Evolutionary conservation across 2,888 invertebrate genomes (phyloP).

Genomic region (Meganola albula): DNA sequence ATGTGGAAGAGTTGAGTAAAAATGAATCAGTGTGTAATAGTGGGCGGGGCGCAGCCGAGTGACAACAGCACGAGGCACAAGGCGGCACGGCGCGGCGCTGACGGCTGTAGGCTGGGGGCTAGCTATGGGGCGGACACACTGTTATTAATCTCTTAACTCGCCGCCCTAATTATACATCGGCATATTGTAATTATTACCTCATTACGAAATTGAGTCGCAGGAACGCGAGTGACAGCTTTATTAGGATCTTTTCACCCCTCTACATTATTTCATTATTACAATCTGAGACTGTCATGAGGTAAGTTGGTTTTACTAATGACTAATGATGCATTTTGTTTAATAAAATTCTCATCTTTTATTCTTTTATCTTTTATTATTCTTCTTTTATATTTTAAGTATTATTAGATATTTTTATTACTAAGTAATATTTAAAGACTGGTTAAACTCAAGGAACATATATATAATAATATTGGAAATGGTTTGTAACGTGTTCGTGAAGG

Average conservation of each 20-base stretch:
- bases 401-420: neutral
- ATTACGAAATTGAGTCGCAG: conserved; percentile 16
- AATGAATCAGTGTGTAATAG: conserved; percentile 23
- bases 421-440: neutral
- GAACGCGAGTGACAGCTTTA: conserved; percentile 4
- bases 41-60: too few species aligned
- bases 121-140: too few species aligned
- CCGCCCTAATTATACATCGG: conserved; percentile 22
- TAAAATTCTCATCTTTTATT: neutral
- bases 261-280: neutral
- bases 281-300: too few species aligned
- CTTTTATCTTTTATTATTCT: neutral
- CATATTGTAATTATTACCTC: conserved; percentile 23
- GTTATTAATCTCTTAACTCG: conserved; percentile 26
- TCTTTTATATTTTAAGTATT: neutral
- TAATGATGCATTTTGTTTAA: neutral
- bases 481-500: conserved; percentile 19
- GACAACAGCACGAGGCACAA: conserved; percentile 12
- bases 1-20: too few species aligned
- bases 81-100: conserved; percentile 13
- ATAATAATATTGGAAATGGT: neutral
- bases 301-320: neutral
- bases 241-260: neutral
- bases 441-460: neutral
- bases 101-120: neutral